Evolutionary conservation across 2,797 vertebrate genomes (phyloP), one percentile per base, ranked within the genome.

Genomic region (Decapterus maruadsi): DNA sequence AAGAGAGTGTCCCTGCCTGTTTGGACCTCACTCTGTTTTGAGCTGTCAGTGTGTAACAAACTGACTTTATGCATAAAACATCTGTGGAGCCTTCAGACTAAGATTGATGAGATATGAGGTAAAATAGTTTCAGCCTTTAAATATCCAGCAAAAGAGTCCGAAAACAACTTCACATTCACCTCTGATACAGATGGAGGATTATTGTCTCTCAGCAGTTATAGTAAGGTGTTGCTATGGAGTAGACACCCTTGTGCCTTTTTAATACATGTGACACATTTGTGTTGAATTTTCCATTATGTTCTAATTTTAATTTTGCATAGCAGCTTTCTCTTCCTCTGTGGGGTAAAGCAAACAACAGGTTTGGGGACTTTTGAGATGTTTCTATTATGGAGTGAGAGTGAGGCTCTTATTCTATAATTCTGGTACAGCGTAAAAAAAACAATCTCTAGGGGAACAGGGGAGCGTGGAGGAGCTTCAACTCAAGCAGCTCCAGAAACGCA

Each of bases 331-430:
- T 61, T 57, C 48, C 84, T 61, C 16, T 68, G 43, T 55, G 69
- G 20, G 57, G 34, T 43, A 34, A 40, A 63, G 72, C 54, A 56
- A 55, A 56, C 26, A 16, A 54, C 43, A 7, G 31, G 31, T 19
- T 65, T 42, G n/a, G 8, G 42, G 66, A 82, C 81, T 43, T 77
- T 36, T 73, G 68, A 16, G 62, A 78, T 34, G 42, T 69, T 72
- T 38, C 73, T 60, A 78, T 74, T 70, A 75, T 11, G 68, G 64
- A 80, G 72, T 20, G 14, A 67, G 77, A 45, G 48, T 17, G 13
- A 68, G 19, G 45, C 45, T 58, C 56, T 74, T 70, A 57, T 31
- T 63, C 50, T 1, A 0, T 13, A 4, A 20, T 19, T 53, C 61
- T 68, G 58, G 55, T 58, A 56, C 26, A 17, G 46, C 60, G 36